Percentiles rank a stretch among this genome's conserved stretches.
These are phyloP conservation scores for Rattus norvegicus DNA, from an alignment of 2,113 vertebrate genomes.

Conservation along the genomic window DNA sequence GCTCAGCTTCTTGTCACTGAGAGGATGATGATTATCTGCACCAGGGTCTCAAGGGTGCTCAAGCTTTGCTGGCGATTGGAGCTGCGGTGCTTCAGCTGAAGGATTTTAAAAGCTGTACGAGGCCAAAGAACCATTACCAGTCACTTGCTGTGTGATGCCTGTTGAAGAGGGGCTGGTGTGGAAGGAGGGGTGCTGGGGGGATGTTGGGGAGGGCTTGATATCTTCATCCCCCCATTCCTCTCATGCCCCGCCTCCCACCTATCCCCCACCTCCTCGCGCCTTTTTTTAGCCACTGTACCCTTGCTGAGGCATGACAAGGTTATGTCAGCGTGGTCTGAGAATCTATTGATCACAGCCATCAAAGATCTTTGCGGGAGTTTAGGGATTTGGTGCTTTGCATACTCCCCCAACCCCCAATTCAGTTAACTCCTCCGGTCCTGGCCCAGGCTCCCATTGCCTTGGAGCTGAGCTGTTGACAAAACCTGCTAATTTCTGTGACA, in stretches of 20 bases:
- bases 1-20: constrained; percentile 79
- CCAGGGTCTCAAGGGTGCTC: constrained; percentile 81
- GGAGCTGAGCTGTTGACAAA: constrained; percentile 54
- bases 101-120: constrained; percentile 83
- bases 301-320: constrained; percentile 90
- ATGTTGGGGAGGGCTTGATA: constrained; percentile 50
- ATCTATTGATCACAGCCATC: constrained; percentile 89
- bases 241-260: constrained; percentile 17
- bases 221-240: constrained; percentile 59
- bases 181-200: constrained; percentile 46
- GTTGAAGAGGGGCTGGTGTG: constrained; percentile 54
- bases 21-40: constrained; percentile 80
- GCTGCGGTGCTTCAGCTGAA: constrained; percentile 82
- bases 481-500: constrained; percentile 61
- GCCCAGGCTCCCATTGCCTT: constrained; percentile 56
- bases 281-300: constrained; percentile 85
- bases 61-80: constrained; percentile 75
- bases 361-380: constrained; percentile 85
- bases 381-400: constrained; percentile 84
- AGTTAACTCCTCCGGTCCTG: constrained; percentile 84
- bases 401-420: constrained; percentile 71
- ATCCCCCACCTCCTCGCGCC: constrained; percentile 55
- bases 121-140: constrained; percentile 81
- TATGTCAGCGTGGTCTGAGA: constrained; percentile 87
- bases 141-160: constrained; percentile 79